Conservation (phyloP, 1,140 invertebrate genomes). For the Elymnias hypermnestra region DNA sequence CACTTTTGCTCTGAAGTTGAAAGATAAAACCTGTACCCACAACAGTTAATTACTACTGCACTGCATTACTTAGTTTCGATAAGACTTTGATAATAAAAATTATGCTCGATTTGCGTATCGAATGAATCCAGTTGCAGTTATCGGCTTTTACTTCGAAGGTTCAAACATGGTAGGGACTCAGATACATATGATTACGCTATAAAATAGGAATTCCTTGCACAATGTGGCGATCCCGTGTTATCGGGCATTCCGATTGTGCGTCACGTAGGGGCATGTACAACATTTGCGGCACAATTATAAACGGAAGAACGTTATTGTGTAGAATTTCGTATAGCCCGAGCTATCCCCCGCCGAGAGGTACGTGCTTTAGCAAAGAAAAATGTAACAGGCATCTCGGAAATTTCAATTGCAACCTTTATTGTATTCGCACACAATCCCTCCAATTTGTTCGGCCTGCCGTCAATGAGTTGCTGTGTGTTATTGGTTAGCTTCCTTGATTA, state of each 20-base stretch:
- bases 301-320: constrained; percentile 51
- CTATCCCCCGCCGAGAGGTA: constrained; percentile 52
- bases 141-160: constrained; percentile 13
- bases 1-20: neutral
- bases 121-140: constrained; percentile 15
- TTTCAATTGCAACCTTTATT: constrained; percentile 70
- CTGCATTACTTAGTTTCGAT: constrained; percentile 2
- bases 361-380: constrained; percentile 65
- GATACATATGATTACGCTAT: constrained; percentile 29
- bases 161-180: constrained; percentile 21
- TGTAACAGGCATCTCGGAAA: constrained; percentile 67
- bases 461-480: constrained; percentile 61
- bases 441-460: constrained; percentile 62
- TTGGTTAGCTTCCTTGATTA: constrained; percentile 62
- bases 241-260: constrained; percentile 30
- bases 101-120: constrained; percentile 24
- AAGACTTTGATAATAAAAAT: constrained; percentile 11
- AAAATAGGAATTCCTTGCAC: constrained; percentile 28
- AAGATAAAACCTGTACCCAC: neutral
- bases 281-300: constrained; percentile 57
- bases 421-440: constrained; percentile 49
- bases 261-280: constrained; percentile 48
- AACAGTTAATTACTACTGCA: constrained; percentile 2
- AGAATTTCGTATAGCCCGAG: constrained; percentile 40
- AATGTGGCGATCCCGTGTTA: constrained; percentile 16